Base-by-base conservation (phyloP, 1,140 invertebrate species). In the Helicoverpa armigera region DNA sequence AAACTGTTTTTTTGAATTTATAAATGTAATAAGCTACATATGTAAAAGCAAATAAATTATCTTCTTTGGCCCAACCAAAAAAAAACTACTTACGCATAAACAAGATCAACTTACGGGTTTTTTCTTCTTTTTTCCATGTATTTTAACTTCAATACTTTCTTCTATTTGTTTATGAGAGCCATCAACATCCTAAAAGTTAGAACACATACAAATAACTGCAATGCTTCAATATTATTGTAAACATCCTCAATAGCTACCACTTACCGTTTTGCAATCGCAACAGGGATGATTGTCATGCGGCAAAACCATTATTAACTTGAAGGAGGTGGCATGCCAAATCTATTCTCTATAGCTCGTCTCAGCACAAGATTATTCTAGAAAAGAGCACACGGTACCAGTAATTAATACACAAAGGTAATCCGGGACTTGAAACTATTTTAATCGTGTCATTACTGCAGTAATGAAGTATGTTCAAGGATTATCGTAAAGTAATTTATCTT, bases 181-280 rank as follows among this genome's bases (percentile, higher is more conserved):
- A 60, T 4, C 29, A 60, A 23, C 23, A 29, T 60, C 58, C 58
- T 60, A 4, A 60, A 60, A 60, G 35, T 58, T 16, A 14, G 56
- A 18, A 10, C 0, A 23, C 10, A 2, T 7, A 23, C 18, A 2
- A 58, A 58, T 58, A 23, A 54, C 14, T 16, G 3, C 2, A 58
- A 58, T 58, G n/a, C n/a, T 58, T 58, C 18, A 23, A 10, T 10
- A 7, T 18, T 18, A 7, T 14, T 5, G 16, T 18, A 11, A 58
- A 1, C 5, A n/a, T 54, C 53, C 5, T n/a, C 13, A 54, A n/a
- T n/a, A 29, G 2, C 13, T 10, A 9, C 3, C n/a, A 65, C 29
- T 35, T 43, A 65, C 88, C 63, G 82, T 54, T 69, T 31, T 51
- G 58, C 86, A 88, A 0, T 81, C 60, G 65, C 88, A 89, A 14